phyloP scores from a whole-genome alignment of 2,113 vertebrate genomes.

The Raja brachyura region DNA sequence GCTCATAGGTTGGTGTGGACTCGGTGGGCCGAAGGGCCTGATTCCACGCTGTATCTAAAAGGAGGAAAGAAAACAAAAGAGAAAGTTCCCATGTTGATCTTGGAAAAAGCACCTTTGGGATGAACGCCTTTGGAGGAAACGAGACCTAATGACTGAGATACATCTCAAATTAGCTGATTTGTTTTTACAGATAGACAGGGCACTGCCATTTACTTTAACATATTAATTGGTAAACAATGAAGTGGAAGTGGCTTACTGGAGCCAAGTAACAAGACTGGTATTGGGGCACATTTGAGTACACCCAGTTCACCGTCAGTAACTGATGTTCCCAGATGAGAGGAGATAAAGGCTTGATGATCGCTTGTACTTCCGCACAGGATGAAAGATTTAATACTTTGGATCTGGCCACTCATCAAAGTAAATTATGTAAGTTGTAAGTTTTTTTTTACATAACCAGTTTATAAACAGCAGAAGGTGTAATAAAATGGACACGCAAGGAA shows the following conservation, averaged over 20 bases:
- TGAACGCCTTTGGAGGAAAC: not conserved
- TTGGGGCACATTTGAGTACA: not conserved
- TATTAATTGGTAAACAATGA: not conserved
- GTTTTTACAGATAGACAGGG: conserved; percentile 2
- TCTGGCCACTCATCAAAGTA: not conserved
- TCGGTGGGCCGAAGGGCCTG: too few relatives aligned
- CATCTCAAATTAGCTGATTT: not conserved
- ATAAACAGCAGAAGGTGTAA: not conserved
- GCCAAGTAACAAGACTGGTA: not conserved
- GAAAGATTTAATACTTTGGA: not conserved
- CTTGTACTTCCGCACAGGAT: too few relatives aligned
- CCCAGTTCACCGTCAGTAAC: not conserved
- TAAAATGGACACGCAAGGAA: too few relatives aligned
- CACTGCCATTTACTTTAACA: not conserved
- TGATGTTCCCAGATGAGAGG: not conserved
- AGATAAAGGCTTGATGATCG: not conserved
- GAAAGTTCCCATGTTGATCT: not conserved
- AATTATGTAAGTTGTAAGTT: not conserved
- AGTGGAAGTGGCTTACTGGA: not conserved
- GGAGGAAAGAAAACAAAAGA: too few relatives aligned
- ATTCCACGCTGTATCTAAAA: too few relatives aligned
- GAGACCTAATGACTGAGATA: not conserved
- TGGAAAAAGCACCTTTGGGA: not conserved
- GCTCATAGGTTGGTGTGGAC: too few relatives aligned
- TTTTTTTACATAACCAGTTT: not conserved